phyloP scores from a whole-genome alignment of 2,797 vertebrate species.

The Pangasius larnaudii region DNA sequence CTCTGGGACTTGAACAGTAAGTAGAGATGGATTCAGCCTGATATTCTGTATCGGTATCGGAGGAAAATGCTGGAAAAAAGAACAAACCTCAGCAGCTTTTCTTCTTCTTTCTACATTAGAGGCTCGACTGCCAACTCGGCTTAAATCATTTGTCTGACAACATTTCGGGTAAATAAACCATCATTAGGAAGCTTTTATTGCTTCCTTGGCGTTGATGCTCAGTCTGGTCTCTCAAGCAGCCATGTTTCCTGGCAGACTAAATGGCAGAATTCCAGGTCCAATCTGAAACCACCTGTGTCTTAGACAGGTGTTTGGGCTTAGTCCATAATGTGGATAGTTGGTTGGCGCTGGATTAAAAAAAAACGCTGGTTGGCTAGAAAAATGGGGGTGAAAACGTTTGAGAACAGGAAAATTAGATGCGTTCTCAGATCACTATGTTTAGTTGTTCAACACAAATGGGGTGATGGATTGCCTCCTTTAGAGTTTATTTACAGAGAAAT shows the following conservation, averaged over 20 bases:
- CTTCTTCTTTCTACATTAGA: background rate
- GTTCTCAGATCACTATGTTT: background rate
- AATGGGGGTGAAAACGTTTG: background rate
- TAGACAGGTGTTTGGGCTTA: constrained; percentile 8
- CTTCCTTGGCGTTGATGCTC: background rate
- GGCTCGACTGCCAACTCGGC: background rate
- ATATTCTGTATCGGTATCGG: background rate
- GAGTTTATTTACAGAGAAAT: background rate
- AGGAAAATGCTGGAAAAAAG: background rate
- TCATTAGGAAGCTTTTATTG: background rate
- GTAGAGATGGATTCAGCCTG: background rate
- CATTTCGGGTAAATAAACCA: constrained; percentile 4
- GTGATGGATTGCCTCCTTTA: background rate
- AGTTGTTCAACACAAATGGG: background rate
- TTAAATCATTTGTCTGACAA: constrained; percentile 24
- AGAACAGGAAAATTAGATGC: background rate
- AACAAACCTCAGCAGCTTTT: background rate
- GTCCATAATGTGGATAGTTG: background rate
- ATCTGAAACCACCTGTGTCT: constrained; percentile 19
- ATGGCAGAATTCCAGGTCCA: constrained; percentile 9
- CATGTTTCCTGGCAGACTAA: constrained; percentile 2
- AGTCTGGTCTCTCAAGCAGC: background rate
- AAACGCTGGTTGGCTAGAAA: background rate
- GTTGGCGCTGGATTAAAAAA: constrained; percentile 11
- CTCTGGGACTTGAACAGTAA: background rate